Conservation (phyloP, 2,797 vertebrate genomes). For the Lithobates pipiens region DNA sequence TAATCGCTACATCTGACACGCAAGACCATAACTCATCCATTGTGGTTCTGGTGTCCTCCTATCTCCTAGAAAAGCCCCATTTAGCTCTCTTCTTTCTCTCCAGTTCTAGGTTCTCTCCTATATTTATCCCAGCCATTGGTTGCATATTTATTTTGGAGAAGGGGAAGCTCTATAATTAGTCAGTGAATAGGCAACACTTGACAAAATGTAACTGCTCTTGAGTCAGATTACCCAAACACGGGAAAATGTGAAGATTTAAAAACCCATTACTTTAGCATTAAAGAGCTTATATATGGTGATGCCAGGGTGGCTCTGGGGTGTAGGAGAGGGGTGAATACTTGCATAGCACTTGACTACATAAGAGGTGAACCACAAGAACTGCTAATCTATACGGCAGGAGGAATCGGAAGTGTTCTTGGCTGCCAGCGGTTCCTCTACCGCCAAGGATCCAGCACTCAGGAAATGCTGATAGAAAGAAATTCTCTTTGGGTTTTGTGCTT, state of each 20-base stretch:
- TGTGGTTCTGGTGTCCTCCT: neutral
- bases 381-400: neutral
- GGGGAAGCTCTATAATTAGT: slow-evolving; percentile 6
- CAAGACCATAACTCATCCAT: neutral
- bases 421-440: too few species aligned
- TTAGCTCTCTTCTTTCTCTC: neutral
- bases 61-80: neutral
- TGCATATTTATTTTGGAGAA: slow-evolving; percentile 7
- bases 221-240: slow-evolving; percentile 8
- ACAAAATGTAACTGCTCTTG: slow-evolving; percentile 22
- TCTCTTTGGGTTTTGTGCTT: too few species aligned
- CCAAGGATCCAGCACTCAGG: too few species aligned
- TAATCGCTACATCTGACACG: neutral
- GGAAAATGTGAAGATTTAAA: slow-evolving; percentile 7
- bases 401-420: neutral
- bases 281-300: neutral
- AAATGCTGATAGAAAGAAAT: too few species aligned
- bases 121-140: neutral
- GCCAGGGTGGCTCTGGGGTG: neutral
- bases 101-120: neutral
- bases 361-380: neutral
- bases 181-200: slow-evolving; percentile 23
- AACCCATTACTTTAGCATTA: neutral
- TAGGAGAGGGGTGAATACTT: neutral
- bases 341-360: neutral